Evolutionary conservation across 2,113 vertebrate species (phyloP).

Genomic region (Aphyosemion australe): DNA sequence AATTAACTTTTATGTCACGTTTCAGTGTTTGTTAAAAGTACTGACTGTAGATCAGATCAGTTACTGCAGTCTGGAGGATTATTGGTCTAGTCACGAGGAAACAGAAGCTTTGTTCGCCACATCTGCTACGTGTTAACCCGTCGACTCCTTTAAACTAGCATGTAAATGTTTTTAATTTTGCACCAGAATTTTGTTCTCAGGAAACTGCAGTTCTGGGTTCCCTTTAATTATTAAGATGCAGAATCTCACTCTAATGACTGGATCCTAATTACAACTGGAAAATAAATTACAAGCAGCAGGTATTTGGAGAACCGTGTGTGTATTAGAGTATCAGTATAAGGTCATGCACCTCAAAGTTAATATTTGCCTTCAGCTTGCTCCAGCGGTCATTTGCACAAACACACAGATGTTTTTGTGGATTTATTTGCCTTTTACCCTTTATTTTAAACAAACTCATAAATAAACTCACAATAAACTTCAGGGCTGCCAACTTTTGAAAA

Average conservation of each 20-base stretch:
- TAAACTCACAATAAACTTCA: too few relatives aligned
- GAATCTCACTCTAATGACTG: constrained; percentile 24
- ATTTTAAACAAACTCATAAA: constrained; percentile 61
- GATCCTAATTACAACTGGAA: constrained; percentile 9
- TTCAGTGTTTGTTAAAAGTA: constrained; percentile 12
- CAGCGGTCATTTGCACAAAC: constrained; percentile 52
- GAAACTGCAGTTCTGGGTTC: constrained; percentile 32
- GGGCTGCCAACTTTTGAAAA: too few relatives aligned
- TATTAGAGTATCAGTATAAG: constrained; percentile 1
- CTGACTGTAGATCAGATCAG: constrained; percentile 17
- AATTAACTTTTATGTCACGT: not conserved
- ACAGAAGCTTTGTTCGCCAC: constrained; percentile 4
- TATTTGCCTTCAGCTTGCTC: constrained; percentile 34
- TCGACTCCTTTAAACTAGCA: constrained; percentile 12
- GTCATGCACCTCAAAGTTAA: constrained; percentile 32
- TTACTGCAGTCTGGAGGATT: constrained; percentile 1
- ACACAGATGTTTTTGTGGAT: constrained; percentile 32
- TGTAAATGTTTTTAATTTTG: constrained; percentile 14
- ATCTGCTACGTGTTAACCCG: not conserved
- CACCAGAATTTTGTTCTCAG: constrained; percentile 58
- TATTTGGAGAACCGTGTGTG: not conserved
- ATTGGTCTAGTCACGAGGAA: not conserved
- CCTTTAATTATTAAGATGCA: constrained; percentile 37
- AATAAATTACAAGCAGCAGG: not conserved
- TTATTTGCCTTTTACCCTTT: constrained; percentile 46